phyloP scores from a whole-genome alignment of 1,140 invertebrate species.

The Idris sp. region DNA sequence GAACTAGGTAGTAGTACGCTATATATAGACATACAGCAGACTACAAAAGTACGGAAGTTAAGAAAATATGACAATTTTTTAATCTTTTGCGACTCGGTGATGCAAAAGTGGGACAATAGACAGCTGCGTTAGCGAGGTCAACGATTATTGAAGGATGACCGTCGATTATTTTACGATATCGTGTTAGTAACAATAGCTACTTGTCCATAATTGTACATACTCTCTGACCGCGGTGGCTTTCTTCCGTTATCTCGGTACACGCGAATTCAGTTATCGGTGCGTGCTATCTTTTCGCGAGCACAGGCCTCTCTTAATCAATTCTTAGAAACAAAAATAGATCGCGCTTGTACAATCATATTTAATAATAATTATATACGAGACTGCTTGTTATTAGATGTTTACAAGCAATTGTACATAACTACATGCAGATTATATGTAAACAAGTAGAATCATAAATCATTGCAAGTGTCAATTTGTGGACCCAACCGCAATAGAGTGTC shows the following conservation, averaged over 20 bases:
- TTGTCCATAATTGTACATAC: conserved; percentile 53
- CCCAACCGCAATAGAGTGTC: conserved; percentile 16
- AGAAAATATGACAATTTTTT: conserved; percentile 1
- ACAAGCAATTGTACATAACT: conserved; percentile 50
- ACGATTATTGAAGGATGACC: conserved; percentile 55
- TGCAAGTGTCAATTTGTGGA: conserved; percentile 33
- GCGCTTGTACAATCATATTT: conserved; percentile 20
- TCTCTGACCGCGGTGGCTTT: conserved; percentile 50
- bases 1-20: no score
- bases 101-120: conserved; percentile 54
- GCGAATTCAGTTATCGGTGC: conserved; percentile 49
- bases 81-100: conserved; percentile 25
- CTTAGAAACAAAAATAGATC: conserved; percentile 56
- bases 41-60: no score
- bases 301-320: conserved; percentile 53
- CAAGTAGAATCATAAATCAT: conserved; percentile 43
- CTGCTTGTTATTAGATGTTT: conserved; percentile 26
- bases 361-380: conserved; percentile 1
- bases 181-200: conserved; percentile 57
- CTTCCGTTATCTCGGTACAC: conserved; percentile 53
- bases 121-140: conserved; percentile 55
- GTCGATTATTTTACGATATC: conserved; percentile 60
- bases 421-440: conserved; percentile 48
- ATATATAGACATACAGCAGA: no score
- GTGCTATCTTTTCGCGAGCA: conserved; percentile 51